phyloP scores from a whole-genome alignment of 2,797 vertebrate genomes.

The Macroramphosus scolopax region DNA sequence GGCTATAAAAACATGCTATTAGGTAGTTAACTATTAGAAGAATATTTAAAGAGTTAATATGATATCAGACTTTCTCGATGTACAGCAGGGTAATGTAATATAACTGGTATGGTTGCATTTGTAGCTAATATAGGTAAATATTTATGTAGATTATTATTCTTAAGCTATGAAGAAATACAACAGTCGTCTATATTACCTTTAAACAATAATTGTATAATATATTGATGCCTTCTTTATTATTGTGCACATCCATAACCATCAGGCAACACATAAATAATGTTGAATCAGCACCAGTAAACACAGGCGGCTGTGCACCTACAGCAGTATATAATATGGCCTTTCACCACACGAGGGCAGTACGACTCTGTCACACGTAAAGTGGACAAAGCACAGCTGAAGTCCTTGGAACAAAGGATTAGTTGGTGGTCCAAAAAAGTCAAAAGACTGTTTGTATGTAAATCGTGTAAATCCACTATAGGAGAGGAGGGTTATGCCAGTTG shows the following conservation, averaged over 20 bases:
- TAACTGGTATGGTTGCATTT: too few species aligned
- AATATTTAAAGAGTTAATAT: too few species aligned
- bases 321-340: conserved; percentile 13
- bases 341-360: conserved; percentile 67
- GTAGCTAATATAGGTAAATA: too few species aligned
- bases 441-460: conserved; percentile 69
- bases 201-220: background rate
- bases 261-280: background rate
- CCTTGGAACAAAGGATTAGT: conserved; percentile 73
- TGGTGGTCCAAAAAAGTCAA: conserved; percentile 70
- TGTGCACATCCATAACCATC: background rate
- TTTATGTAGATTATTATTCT: too few species aligned
- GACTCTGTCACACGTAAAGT: conserved; percentile 27
- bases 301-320: background rate
- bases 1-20: background rate
- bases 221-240: background rate
- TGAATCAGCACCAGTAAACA: background rate
- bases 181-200: too few species aligned
- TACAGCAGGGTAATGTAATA: too few species aligned
- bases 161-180: too few species aligned
- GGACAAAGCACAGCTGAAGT: conserved; percentile 13
- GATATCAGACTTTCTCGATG: too few species aligned
- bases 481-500: conserved; percentile 61
- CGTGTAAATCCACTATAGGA: conserved; percentile 63
- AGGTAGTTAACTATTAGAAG: background rate